Base-by-base conservation (phyloP, 1,140 invertebrate genomes). In the Euborellia annulipes region DNA sequence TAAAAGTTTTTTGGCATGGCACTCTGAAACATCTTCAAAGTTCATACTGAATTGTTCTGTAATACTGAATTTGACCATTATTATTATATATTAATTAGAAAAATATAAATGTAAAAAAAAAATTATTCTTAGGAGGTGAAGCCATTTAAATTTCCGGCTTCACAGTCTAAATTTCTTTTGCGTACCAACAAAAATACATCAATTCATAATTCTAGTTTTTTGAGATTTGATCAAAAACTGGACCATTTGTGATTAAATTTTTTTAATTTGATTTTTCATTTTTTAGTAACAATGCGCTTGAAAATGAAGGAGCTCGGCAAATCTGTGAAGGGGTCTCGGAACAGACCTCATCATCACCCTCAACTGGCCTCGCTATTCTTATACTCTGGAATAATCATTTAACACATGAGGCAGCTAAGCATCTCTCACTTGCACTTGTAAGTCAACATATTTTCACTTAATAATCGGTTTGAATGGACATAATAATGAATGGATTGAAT, bases 301-400 rank as follows among this genome's bases (percentile, higher is more conserved):
- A 84, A 67, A 83, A 88, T 62, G 67, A 70, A 27, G 86, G 85
- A 1, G 67, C 77, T 39, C 67, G 64, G 8, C 73, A 83, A 58
- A 64, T 89, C 41, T 73, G 78, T 43, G 74, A 82, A 40, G 82
- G 83, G 13, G 60, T 89, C 16, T 71, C 73, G 17, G 72, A 81
- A 53, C 82, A 87, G 62, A 55, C 62, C 8, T 61, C 64, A 2
- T 47, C 51, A 30, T 54, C 58, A 17, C 49, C 57, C 30, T 64
- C 62, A 2, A 64, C 68, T 45, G 84, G 85, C 9, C 66, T 90
- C n/a, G 75, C 72, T 40, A 79, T 85, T 32, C 67, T 92, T 13
- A 76, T 86, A 13, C 57, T 90, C 13, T 88, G 85, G 83, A 87
- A 87, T 62, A 92, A 90, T 62, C 78, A 82, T 58, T 63, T 90